phyloP scores from a whole-genome alignment of 2,888 invertebrate species.

The Melinopterus prodromus region DNA sequence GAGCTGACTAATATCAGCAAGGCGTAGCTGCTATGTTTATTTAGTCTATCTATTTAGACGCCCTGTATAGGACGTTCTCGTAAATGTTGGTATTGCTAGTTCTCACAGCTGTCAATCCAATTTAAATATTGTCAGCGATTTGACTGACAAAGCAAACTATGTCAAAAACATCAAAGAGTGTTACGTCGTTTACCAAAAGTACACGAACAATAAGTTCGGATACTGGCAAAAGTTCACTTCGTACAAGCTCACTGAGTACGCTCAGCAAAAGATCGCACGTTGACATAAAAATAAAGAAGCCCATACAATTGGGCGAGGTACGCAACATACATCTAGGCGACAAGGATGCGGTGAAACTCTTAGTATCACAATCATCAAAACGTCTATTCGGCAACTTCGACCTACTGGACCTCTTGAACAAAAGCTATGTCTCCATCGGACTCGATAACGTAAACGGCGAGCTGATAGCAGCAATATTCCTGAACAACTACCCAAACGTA shows the following conservation, averaged over 20 bases:
- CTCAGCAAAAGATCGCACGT: neutral
- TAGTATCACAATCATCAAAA: neutral
- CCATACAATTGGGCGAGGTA: neutral
- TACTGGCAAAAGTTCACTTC: neutral
- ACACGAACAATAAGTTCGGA: neutral
- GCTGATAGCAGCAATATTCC: conserved; percentile 53
- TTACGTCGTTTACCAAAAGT: no score
- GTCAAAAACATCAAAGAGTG: neutral
- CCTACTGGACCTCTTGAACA: conserved; percentile 8
- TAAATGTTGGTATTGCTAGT: no score
- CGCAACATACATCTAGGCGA: neutral
- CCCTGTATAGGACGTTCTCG: no score
- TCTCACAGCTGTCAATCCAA: neutral
- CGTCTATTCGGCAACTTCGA: conserved; percentile 10
- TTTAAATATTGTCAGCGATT: neutral
- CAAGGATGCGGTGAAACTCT: neutral
- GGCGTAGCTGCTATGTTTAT: no score
- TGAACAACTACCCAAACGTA: conserved; percentile 64
- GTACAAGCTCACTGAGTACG: neutral
- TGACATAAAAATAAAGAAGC: neutral
- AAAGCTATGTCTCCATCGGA: conserved; percentile 48
- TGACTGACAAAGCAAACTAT: neutral
- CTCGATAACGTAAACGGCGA: conserved; percentile 49
- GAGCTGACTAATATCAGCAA: no score
- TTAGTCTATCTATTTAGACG: no score